Evolutionary conservation across 2,113 vertebrate species (phyloP), one percentile per base, ranked within the genome.

Genomic region (Psittacara wagleri): DNA sequence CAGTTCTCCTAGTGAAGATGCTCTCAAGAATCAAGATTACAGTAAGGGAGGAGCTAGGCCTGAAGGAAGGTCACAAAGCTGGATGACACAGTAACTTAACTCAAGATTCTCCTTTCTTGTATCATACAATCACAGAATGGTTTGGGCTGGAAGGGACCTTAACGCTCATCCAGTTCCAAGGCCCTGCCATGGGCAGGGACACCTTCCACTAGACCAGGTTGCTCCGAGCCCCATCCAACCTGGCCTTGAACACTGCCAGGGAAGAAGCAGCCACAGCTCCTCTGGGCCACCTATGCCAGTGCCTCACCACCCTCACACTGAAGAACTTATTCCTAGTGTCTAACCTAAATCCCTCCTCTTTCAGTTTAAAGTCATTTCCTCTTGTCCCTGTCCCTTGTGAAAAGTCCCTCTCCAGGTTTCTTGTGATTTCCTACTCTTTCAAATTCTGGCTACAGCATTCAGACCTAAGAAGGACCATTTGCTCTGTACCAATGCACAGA

Each of bases 221-320:
- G 33, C 57, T 59, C 33, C 9, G 6, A n/a, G 33, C 33, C 20
- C 55, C 55, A 10, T n/a, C 20, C 57, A n/a, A 10, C 57, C 57
- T 59, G 57, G 33, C 9, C 57, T 59, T 59, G 33, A 59, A 15
- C 57, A 59, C 22, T 59, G 57, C 22, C 57, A 35, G 33, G 22
- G 57, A 59, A 1, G 57, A 0, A 1, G 57, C 33, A 59, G 33
- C 57, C 13, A 1, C 20, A 59, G 57, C 57, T 59, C 1, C 57
- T 35, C 57, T 5, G 4, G 22, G 13, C 33, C 16, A 59, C 57
- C 33, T 16, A 3, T 35, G 13, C 57, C 22, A 59, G 33, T 24
- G 33, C 9, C 22, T 59, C 33, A 59, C 9, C 57, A n/a, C 20
- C 13, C 20, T n/a, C 33, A 23, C 2, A 59, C 9, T 15, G 13